Percentiles rank a stretch among this genome's conserved stretches.
Evolutionary conservation across 2,888 invertebrate genomes (phyloP).

Genomic region (Pterobdella sp.): DNA sequence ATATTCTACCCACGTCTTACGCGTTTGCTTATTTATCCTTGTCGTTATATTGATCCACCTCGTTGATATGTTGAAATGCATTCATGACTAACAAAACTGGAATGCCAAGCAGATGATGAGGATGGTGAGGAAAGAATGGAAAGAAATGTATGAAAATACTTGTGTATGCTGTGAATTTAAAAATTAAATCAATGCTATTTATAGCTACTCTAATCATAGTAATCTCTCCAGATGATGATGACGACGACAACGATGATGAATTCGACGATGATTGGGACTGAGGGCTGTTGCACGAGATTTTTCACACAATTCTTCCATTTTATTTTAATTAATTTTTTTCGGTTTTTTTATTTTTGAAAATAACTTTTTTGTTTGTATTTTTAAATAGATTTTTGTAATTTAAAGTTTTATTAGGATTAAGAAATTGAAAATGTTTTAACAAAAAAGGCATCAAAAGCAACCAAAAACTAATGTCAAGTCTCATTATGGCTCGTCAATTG

Average conservation of each 20-base stretch:
- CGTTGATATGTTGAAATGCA: too few relatives aligned
- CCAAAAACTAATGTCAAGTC: too few relatives aligned
- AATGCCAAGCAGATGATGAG: neutral
- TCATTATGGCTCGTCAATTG: too few relatives aligned
- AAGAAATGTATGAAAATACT: neutral
- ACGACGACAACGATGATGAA: constrained; percentile 21
- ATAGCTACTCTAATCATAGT: neutral
- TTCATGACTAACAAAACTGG: neutral
- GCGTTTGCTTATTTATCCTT: too few relatives aligned
- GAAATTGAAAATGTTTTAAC: too few relatives aligned
- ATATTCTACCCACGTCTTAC: too few relatives aligned
- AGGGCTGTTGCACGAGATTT: neutral
- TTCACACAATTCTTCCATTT: neutral
- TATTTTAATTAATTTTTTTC: neutral
- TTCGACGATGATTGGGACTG: constrained; percentile 13
- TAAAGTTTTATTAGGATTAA: too few relatives aligned
- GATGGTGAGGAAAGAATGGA: neutral
- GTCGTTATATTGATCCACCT: too few relatives aligned
- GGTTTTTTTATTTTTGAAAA: neutral
- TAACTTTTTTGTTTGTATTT: too few relatives aligned
- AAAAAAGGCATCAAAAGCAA: too few relatives aligned
- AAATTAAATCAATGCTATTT: neutral
- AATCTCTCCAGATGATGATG: constrained; percentile 6
- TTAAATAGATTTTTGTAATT: too few relatives aligned
- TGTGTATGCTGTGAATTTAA: neutral